Conservation (phyloP, 2,113 vertebrate genomes). For the Catharus bicknelli region DNA sequence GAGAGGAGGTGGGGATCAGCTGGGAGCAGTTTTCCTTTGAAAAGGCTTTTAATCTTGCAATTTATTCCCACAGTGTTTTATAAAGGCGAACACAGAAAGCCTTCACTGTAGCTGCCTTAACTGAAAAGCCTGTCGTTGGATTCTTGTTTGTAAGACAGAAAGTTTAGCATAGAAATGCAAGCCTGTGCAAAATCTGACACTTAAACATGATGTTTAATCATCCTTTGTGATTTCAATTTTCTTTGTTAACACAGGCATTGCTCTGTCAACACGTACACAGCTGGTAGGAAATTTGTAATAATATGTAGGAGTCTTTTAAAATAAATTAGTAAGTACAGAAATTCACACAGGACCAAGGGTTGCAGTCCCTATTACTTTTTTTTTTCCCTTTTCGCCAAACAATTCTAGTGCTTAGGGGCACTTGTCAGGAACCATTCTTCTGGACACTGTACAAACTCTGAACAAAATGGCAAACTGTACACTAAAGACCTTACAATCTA, state of each 20-base stretch:
- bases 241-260: neutral
- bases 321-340: neutral
- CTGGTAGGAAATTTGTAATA: neutral
- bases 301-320: neutral
- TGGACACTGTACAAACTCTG: slow-evolving; percentile 3
- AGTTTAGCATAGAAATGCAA: slow-evolving; percentile 16
- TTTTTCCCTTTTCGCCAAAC: neutral
- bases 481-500: neutral
- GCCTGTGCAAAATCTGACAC: slow-evolving; percentile 8
- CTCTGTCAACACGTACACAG: slow-evolving; percentile 4
- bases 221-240: slow-evolving; percentile 10
- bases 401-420: neutral
- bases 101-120: neutral
- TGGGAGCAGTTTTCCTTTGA: slow-evolving; percentile 6
- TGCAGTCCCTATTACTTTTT: neutral
- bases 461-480: slow-evolving; percentile 25
- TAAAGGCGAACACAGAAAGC: slow-evolving; percentile 15
- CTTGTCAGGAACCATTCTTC: slow-evolving; percentile 24
- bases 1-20: neutral
- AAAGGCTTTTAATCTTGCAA: slow-evolving; percentile 27
- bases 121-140: neutral
- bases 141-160: slow-evolving; percentile 23
- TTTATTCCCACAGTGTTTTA: slow-evolving; percentile 1
- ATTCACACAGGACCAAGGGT: neutral
- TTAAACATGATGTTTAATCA: neutral